Conservation (phyloP, 1,140 invertebrate species). For the Ceratosolen solmsi region DNA sequence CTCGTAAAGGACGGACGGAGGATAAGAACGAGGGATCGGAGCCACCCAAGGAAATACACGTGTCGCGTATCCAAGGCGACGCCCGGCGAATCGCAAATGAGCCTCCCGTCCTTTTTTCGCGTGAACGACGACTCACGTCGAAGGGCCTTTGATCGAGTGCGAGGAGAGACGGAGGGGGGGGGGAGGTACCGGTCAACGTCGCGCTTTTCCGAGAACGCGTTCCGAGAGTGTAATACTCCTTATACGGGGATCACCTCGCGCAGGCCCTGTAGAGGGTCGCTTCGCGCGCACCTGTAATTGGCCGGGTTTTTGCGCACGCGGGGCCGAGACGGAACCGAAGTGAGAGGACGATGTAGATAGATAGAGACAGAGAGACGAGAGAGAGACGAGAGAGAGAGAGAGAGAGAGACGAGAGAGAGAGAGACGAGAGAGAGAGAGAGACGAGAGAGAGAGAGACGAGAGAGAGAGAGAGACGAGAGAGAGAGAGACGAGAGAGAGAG, state of each 20-base stretch:
- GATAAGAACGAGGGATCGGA: not conserved
- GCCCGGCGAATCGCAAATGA: constrained; percentile 31
- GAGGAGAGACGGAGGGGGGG: not conserved
- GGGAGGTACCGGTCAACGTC: not conserved
- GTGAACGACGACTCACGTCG: not conserved
- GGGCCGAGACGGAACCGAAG: not conserved
- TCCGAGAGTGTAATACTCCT: constrained; percentile 24
- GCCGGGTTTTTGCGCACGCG: not conserved
- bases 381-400: too few relatives aligned
- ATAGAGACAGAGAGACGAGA: too few relatives aligned
- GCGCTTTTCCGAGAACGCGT: constrained; percentile 44
- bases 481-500: not conserved
- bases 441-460: too few relatives aligned
- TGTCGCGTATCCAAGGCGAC: constrained; percentile 48
- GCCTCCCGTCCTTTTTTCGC: not conserved
- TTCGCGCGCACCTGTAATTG: not conserved
- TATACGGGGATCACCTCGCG: constrained; percentile 33
- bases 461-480: not conserved
- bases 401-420: too few relatives aligned
- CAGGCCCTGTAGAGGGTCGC: not conserved
- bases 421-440: too few relatives aligned
- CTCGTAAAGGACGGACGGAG: not conserved
- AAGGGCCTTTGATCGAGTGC: constrained; percentile 10
- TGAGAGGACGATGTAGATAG: not conserved
- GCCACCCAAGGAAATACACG: constrained; percentile 32